Conservation (phyloP, 1,140 invertebrate species). For the Sinonovacula constricta region DNA sequence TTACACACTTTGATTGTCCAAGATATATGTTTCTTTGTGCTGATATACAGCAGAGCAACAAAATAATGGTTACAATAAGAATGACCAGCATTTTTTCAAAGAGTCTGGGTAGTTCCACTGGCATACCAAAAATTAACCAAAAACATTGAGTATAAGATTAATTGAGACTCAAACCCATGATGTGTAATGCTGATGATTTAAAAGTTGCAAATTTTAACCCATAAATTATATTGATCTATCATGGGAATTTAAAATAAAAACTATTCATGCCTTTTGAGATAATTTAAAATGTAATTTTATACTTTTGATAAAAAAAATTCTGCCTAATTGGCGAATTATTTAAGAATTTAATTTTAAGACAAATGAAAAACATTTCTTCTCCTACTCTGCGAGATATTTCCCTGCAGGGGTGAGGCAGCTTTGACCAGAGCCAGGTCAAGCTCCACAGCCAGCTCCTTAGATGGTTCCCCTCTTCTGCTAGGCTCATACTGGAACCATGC, state of each 20-base stretch:
- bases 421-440: conserved; percentile 69
- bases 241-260: background rate
- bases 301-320: background rate
- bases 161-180: too few species aligned
- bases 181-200: background rate
- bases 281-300: background rate
- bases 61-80: background rate
- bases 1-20: too few species aligned
- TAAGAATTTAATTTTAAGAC: background rate
- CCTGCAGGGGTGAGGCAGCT: conserved; percentile 68
- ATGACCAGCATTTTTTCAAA: too few species aligned
- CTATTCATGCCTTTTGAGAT: background rate
- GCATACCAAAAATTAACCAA: too few species aligned
- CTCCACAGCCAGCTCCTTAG: conserved; percentile 51
- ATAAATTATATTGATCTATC: background rate
- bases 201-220: background rate
- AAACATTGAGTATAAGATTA: too few species aligned
- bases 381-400: conserved; percentile 63
- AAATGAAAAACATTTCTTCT: background rate
- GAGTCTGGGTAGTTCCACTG: too few species aligned
- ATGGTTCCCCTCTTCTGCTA: conserved; percentile 58
- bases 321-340: background rate
- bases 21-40: background rate
- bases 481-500: conserved; percentile 83
- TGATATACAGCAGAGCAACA: background rate